Percentiles rank a stretch among this genome's conserved stretches.
Conservation (phyloP, 2,888 invertebrate genomes). For the Cheilosia pagana region DNA sequence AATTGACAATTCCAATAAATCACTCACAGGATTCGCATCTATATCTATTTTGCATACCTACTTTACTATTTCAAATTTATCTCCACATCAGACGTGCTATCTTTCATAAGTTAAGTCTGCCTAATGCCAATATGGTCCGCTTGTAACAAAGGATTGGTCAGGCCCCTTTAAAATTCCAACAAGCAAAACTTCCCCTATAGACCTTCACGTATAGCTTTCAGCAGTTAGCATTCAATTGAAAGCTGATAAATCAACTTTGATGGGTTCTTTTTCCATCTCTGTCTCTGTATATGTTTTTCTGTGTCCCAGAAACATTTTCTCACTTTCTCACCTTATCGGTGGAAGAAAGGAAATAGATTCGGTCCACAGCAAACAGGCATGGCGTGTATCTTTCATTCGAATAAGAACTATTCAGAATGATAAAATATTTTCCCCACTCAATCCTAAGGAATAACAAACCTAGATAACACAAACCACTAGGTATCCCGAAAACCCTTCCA, state of each 20-base stretch:
- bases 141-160: conserved; percentile 3
- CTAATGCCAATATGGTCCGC: background rate
- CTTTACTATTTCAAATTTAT: no score
- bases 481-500: conserved; percentile 2
- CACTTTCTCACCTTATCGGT: background rate
- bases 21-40: no score
- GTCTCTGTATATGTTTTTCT: background rate
- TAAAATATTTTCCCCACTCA: conserved; percentile 42
- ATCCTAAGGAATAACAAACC: background rate
- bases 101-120: no score
- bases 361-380: background rate
- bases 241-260: conserved; percentile 57
- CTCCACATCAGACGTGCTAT: no score
- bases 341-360: background rate
- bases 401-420: conserved; percentile 42
- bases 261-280: conserved; percentile 25
- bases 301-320: conserved; percentile 16
- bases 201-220: background rate
- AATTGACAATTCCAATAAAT: background rate
- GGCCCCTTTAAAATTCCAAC: conserved; percentile 36
- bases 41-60: no score
- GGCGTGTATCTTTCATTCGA: background rate
- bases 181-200: conserved; percentile 2
- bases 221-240: conserved; percentile 55
- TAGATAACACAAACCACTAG: conserved; percentile 7